Percentiles rank a stretch among this genome's conserved stretches.
phyloP scores from a whole-genome alignment of 2,113 vertebrate genomes.

The Sapayoa aenigma region DNA sequence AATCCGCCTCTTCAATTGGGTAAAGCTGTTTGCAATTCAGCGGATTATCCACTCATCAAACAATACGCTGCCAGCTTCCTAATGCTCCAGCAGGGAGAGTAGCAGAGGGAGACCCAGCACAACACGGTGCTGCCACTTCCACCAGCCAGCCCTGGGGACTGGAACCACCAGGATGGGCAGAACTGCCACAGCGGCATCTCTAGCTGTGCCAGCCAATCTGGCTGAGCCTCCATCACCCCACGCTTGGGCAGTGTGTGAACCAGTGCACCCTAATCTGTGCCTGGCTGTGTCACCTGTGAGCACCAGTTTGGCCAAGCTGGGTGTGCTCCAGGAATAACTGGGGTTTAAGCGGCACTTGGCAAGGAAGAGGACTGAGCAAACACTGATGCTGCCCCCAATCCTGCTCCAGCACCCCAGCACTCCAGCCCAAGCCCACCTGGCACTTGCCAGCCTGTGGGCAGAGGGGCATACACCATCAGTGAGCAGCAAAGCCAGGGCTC shows the following conservation, averaged over 20 bases:
- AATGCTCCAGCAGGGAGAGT: slow-evolving; percentile 12
- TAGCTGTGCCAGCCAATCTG: not conserved
- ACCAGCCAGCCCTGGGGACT: not conserved
- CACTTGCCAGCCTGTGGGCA: not conserved
- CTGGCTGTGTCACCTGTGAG: rapidly evolving
- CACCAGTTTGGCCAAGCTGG: not conserved
- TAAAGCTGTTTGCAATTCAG: slow-evolving; percentile 70
- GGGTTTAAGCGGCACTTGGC: not conserved
- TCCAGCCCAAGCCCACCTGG: not conserved
- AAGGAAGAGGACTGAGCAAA: not conserved
- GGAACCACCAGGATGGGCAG: not conserved
- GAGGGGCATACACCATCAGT: rapidly evolving
- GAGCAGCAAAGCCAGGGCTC: not conserved
- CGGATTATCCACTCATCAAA: slow-evolving; percentile 66
- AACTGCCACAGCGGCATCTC: not conserved
- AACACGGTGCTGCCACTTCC: not conserved
- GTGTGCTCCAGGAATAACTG: not conserved
- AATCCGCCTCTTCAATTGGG: slow-evolving; percentile 67
- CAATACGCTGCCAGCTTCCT: slow-evolving; percentile 48
- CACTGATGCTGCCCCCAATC: not conserved
- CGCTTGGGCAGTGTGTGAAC: rapidly evolving
- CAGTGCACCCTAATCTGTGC: rapidly evolving
- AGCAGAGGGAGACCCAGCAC: not conserved
- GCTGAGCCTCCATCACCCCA: not conserved
- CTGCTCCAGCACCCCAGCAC: rapidly evolving